Percentiles rank a stretch among this genome's conserved stretches.
phyloP scores from a whole-genome alignment of 2,113 vertebrate genomes.

The Casuarius casuarius region DNA sequence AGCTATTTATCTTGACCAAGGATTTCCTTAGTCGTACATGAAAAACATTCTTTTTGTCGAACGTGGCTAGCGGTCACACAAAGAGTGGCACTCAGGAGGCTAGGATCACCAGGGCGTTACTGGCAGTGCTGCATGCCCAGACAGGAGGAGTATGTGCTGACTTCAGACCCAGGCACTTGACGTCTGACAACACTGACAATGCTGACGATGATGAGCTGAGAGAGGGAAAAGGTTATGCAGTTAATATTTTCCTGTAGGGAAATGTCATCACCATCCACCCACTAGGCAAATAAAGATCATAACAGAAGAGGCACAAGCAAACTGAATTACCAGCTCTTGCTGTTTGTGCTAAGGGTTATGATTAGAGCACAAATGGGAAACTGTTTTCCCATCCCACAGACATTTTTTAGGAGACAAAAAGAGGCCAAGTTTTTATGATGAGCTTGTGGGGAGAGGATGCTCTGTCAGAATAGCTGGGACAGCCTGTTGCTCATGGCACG shows the following conservation, averaged over 20 bases:
- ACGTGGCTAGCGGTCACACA: conserved; percentile 34
- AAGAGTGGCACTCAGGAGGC: conserved; percentile 63
- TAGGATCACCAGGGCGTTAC: background rate
- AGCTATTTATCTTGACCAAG: conserved; percentile 72
- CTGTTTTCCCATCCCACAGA: background rate
- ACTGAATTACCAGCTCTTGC: background rate
- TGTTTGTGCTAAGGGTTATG: background rate
- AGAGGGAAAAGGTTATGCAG: conserved; percentile 24
- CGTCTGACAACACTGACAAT: background rate
- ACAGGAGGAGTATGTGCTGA: conserved; percentile 38
- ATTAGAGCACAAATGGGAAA: background rate
- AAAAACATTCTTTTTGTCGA: conserved; percentile 67
- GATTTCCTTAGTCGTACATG: conserved; percentile 66
- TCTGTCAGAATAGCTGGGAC: background rate
- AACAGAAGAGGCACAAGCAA: background rate
- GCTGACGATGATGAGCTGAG: background rate
- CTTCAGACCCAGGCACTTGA: background rate
- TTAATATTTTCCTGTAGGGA: conserved; percentile 27
- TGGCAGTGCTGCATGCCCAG: background rate
- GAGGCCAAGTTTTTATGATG: background rate
- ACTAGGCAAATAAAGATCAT: conserved; percentile 22
- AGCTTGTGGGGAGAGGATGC: background rate
- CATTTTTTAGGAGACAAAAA: background rate
- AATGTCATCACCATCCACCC: conserved; percentile 36
- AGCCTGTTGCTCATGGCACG: accelerated